Evolutionary conservation across 1,140 invertebrate species (phyloP).

Genomic region (Dendroctonus valens): DNA sequence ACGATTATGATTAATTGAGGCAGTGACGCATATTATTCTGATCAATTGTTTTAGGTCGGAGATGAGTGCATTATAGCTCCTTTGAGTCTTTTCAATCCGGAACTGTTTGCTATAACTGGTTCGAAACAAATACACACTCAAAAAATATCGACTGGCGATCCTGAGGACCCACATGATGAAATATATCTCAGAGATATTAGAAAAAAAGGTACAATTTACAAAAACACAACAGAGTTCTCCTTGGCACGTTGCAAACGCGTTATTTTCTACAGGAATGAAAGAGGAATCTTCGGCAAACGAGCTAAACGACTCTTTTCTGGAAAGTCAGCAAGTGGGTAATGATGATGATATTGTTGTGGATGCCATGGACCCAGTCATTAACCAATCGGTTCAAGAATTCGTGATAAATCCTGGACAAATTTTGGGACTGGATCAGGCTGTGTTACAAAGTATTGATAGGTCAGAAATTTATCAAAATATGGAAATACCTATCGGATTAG

Average conservation of each 20-base stretch:
- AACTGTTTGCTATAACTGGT: conserved; percentile 83
- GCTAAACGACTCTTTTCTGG: conserved; percentile 45
- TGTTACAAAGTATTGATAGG: conserved; percentile 85
- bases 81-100: conserved; percentile 83
- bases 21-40: not conserved
- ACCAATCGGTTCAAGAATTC: conserved; percentile 59
- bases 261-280: conserved; percentile 56
- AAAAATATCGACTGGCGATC: conserved; percentile 73
- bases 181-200: conserved; percentile 87
- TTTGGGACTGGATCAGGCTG: conserved; percentile 84
- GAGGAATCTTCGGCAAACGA: conserved; percentile 56
- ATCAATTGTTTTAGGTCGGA: conserved; percentile 56
- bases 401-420: conserved; percentile 73
- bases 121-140: conserved; percentile 70
- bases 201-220: conserved; percentile 53
- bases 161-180: conserved; percentile 92
- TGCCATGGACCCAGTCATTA: conserved; percentile 61
- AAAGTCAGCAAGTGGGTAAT: conserved; percentile 52
- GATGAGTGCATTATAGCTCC: conserved; percentile 93
- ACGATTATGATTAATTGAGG: conserved; percentile 3
- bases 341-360: conserved; percentile 83
- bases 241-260: not conserved
- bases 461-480: not conserved
- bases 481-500: too few species aligned
- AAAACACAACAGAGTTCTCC: not conserved